Evolutionary conservation across 2,888 invertebrate species (phyloP).

Genomic region (Andrena bucephala): DNA sequence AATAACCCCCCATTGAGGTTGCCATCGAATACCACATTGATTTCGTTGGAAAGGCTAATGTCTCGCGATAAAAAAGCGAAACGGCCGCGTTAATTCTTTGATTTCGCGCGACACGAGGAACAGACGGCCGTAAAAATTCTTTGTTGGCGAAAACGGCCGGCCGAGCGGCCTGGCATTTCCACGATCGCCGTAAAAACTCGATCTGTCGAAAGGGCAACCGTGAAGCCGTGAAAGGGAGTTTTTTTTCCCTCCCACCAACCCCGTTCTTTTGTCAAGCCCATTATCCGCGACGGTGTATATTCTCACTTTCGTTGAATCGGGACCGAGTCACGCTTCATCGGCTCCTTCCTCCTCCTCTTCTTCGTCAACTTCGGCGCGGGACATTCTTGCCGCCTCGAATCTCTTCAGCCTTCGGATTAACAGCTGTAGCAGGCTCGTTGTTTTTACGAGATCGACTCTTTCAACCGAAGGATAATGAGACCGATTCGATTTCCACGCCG

Average conservation of each 20-base stretch:
- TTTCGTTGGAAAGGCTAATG: neutral
- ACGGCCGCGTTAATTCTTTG: neutral
- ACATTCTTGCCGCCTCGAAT: conserved; percentile 44
- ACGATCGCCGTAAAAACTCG: conserved; percentile 62
- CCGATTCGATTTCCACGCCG: conserved; percentile 27
- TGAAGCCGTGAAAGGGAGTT: conserved; percentile 48
- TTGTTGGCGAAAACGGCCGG: conserved; percentile 28
- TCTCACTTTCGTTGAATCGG: conserved; percentile 68
- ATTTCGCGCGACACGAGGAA: neutral
- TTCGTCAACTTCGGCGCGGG: conserved; percentile 34
- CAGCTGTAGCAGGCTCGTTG: conserved; percentile 2
- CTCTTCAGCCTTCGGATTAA: conserved; percentile 23
- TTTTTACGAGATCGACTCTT: conserved; percentile 35
- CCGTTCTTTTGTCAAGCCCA: conserved; percentile 52
- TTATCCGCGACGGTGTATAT: conserved; percentile 62
- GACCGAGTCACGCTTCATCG: conserved; percentile 66
- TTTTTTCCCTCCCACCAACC: conserved; percentile 26
- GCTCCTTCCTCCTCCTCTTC: conserved; percentile 34
- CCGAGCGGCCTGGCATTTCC: conserved; percentile 44
- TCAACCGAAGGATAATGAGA: neutral
- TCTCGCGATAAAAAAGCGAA: neutral
- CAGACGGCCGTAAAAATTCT: conserved; percentile 27
- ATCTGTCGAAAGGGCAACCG: conserved; percentile 62
- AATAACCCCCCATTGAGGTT: no score
- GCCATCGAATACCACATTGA: no score